Evolutionary conservation across 2,113 vertebrate genomes (phyloP).

Genomic region (Bos javanicus): DNA sequence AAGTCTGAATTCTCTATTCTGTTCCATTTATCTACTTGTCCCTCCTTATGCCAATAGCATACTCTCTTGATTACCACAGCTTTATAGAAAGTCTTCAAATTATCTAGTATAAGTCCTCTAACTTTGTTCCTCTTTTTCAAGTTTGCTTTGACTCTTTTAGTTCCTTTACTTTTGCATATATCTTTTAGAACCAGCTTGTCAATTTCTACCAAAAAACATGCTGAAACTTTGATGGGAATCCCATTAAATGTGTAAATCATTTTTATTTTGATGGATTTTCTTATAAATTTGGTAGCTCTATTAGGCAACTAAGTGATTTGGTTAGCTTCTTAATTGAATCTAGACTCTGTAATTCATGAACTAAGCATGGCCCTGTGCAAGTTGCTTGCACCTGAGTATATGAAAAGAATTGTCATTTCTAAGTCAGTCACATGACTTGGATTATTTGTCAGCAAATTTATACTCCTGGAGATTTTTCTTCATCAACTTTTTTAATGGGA

Average conservation of each 20-base stretch:
- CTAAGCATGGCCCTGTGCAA: background rate
- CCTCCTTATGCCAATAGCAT: background rate
- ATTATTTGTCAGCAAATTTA: background rate
- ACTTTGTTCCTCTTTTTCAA: background rate
- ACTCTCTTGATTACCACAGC: background rate
- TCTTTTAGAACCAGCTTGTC: background rate
- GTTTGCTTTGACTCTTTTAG: background rate
- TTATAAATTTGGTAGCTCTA: background rate
- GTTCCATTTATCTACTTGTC: background rate
- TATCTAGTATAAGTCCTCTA: background rate
- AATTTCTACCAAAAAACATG: background rate
- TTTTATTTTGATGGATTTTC: background rate
- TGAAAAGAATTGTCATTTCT: background rate
- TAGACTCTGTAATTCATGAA: background rate
- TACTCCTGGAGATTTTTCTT: background rate
- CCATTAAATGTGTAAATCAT: background rate
- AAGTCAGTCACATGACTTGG: background rate
- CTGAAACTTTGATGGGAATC: background rate
- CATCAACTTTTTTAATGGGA: background rate
- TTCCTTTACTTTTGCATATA: background rate
- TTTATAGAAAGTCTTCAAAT: background rate
- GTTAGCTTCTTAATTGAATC: background rate
- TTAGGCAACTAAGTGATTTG: background rate
- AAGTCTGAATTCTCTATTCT: background rate
- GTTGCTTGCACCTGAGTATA: background rate